Evolutionary conservation across 2,113 vertebrate species (phyloP), one percentile per base, ranked within the genome.

Genomic region (Python bivittatus): DNA sequence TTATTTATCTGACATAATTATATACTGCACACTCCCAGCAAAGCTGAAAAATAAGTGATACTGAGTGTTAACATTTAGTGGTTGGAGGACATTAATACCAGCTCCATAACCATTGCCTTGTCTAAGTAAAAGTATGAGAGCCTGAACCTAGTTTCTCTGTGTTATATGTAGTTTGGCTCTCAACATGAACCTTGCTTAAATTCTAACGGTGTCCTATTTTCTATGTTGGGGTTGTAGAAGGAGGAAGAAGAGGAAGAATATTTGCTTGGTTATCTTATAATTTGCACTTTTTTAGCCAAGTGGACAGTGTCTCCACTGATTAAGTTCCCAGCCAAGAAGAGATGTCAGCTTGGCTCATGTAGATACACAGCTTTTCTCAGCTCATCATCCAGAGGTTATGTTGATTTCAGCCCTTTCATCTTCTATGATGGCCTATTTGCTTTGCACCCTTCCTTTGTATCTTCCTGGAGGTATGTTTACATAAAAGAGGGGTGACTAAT

Each of bases 301-400:
- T 93, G 95, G 95, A 96, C 94, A 96, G 20, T 91, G 93, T 95
- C 96, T 95, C 84, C 0, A 3, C 92, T 96, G 90, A 93, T 95
- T 95, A 94, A 93, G 92, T 94, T 20, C 61, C 92, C 0, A 10
- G 93, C 96, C 95, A 79, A 23, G 94, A 93, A 93, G 83, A 92
- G 89, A 94, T 90, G 94, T 94, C 95, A 95, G 79, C 64, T 96
- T 90, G 0, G 92, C 92, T 95, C 94, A 95, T 15, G 83, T 33
- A 84, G n/a, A 57, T 61, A 79, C 60, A 58, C 12, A 92, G 94
- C 93, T 95, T 95, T 95, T 92, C 95, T 93, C 93, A 72, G 94
- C 94, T 93, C 88, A 79, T 91, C 90, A 86, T 90, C 56, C 53
- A 0, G 6, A 11, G 89, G n/a, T 84, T 68, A 88, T 92, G 92